Evolutionary conservation across 1,140 invertebrate genomes (phyloP), one percentile per base, ranked within the genome.

Genomic region (Bombus sibiricus): DNA sequence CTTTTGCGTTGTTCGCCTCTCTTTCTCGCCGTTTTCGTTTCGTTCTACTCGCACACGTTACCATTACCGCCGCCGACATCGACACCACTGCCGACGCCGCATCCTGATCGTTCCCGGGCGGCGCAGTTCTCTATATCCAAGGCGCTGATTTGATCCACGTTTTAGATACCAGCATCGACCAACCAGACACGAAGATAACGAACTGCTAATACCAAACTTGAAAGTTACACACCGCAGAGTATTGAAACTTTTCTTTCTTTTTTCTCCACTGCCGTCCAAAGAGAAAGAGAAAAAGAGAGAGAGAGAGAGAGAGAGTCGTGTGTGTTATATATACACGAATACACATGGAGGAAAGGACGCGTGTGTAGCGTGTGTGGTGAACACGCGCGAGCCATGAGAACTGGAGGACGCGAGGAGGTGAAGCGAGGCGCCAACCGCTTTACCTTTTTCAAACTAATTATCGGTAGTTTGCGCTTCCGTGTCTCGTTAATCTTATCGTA

Each of bases 111-210:
- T 80, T 90, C 82, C 83, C 75, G 32, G 69, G n/a, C 90, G 41
- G 39, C 28, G 77, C 64, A 53, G 76, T n/a, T n/a, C 81, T 41
- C 81, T 41, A 71, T 25, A 73, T 83, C 77, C 59, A 62, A 83
- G 83, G 88, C 86, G 88, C 71, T 86, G 86, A 91, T 91, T 91
- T 85, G 91, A 92, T 92, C 76, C 86, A 91, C 86, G 83, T 85
- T 87, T 87, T 81, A 87, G 90, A 92, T 91, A 92, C 62, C 34
- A 85, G 75, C 82, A 81, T 77, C 90, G 79, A 75, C 86, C 89
- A 90, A 89, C 85, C 86, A 82, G 86, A 86, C 84, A 69, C 83
- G 32, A 62, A 85, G 87, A 81, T 87, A 91, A 89, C 83, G 72
- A 91, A 79, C 89, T 77, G 87, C 80, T 91, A 87, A 91, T 91